Percentiles rank a stretch among this genome's conserved stretches.
These are phyloP conservation scores for Diceros bicornis DNA, from an alignment of 2,797 vertebrate species.

Conservation along the genomic window DNA sequence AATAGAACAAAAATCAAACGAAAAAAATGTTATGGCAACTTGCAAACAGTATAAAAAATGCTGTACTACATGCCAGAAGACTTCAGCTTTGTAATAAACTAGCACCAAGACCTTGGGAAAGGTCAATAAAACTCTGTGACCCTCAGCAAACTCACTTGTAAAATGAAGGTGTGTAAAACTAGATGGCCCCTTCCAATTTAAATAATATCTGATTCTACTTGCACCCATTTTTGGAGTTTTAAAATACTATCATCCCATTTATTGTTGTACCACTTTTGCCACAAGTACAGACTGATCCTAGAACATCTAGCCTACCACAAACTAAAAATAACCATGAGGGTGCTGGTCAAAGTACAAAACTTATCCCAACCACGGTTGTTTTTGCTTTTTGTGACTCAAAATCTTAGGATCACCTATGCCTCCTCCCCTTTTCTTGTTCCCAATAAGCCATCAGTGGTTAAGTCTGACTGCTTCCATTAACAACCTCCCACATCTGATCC, in stretches of 20 bases:
- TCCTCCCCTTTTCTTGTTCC: not conserved
- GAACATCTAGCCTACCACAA: slow-evolving; percentile 7
- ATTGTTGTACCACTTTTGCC: slow-evolving; percentile 4
- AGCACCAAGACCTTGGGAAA: not conserved
- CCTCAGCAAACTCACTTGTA: not conserved
- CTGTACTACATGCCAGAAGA: not conserved
- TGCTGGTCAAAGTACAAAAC: not conserved
- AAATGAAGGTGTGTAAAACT: slow-evolving; percentile 46
- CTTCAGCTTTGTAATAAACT: slow-evolving; percentile 42
- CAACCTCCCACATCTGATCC: not conserved
- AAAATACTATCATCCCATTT: slow-evolving; percentile 16
- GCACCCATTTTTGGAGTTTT: not conserved
- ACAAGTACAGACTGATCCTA: slow-evolving; percentile 21
- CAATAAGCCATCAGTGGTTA: not conserved
- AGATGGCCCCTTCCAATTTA: not conserved
- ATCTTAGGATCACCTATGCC: slow-evolving; percentile 25
- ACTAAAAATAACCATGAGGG: slow-evolving; percentile 58
- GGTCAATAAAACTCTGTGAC: not conserved
- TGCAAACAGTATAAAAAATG: slow-evolving; percentile 17
- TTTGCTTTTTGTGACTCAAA: slow-evolving; percentile 50
- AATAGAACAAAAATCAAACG: slow-evolving; percentile 29
- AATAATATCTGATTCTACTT: not conserved
- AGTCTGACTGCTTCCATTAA: slow-evolving; percentile 7
- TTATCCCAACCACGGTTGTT: slow-evolving; percentile 23
- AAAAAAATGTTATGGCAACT: not conserved